Base-by-base conservation (phyloP, 2,888 invertebrate genomes). In the Romanomermis culicivorax region DNA sequence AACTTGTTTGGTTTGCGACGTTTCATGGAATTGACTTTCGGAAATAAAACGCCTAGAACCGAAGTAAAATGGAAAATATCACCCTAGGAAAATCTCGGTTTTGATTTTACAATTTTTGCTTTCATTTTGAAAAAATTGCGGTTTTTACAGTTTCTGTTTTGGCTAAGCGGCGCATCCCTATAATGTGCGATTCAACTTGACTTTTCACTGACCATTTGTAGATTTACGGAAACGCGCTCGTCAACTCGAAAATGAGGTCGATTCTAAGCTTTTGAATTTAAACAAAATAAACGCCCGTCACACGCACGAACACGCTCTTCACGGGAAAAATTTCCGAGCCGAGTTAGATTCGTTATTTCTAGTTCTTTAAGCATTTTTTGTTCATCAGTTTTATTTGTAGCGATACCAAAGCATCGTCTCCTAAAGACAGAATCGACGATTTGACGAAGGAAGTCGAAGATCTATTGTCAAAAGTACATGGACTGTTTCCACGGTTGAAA, bases 211-310 rank as follows among this genome's bases (percentile, higher is more conserved):
- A 42, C n/a, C 20, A 42, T 47, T 63, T 64, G 51, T 62, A 88
- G 91, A 86, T 70, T 72, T 91, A 55, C 77, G 91, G 53, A 88
- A 87, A 70, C 85, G 88, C 71, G 93, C 95, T 1, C 76, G 93
- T 57, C 80, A 82, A 58, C 72, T 93, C 53, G 95, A 95, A 72
- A 93, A 91, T 76, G 93, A 91, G 69, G 86, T 95, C 62, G 95
- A 95, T 71, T 76, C 86, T 14, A 95, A 95, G 71, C 74, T 95
- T 59, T 87, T 93, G 1, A 84, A 85, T 3, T 87, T 89, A 68
- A 91, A 88, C 70, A 95, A 95, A 75, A 76, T 93, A 42, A 87
- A 87, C 24, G 81, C 36, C 17, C 36, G 36, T 36, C 36, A 11
- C 17, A 7, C 17, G 36, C 7, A 7, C 17, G 11, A 36, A 11